Conservation (phyloP, 2,888 invertebrate genomes). For the Amphipoea lucens region DNA sequence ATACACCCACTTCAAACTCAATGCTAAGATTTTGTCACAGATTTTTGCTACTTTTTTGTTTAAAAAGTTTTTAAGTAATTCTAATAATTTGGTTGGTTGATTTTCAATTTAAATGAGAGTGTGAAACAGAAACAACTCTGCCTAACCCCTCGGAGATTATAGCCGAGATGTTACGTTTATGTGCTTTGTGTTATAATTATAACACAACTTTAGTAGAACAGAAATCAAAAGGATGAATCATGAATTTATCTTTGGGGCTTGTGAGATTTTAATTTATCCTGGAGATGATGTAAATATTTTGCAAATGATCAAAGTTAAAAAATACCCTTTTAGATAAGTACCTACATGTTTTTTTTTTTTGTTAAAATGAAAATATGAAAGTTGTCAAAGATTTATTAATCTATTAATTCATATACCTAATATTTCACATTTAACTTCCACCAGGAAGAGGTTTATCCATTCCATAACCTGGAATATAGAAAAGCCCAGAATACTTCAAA, state of each 20-base stretch:
- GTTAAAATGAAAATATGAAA: not conserved
- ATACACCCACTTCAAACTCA: constrained; percentile 35
- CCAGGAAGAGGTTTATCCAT: too few relatives aligned
- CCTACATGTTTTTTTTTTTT: not conserved
- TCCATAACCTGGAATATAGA: not conserved
- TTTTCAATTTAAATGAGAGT: not conserved
- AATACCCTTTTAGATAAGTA: not conserved
- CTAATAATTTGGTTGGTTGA: not conserved
- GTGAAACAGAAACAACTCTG: not conserved
- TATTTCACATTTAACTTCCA: not conserved
- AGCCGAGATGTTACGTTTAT: not conserved
- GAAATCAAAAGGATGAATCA: not conserved
- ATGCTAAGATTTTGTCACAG: constrained; percentile 31
- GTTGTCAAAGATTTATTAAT: not conserved
- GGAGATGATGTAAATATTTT: not conserved
- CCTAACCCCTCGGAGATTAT: not conserved
- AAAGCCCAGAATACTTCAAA: not conserved
- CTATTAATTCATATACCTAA: not conserved
- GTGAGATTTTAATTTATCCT: not conserved
- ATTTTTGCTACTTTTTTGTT: not conserved
- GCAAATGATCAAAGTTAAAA: not conserved
- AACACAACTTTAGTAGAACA: not conserved
- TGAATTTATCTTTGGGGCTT: not conserved
- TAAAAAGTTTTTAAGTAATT: not conserved
- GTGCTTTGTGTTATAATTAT: not conserved